Evolutionary conservation across 2,113 vertebrate genomes (phyloP), one percentile per base, ranked within the genome.

Genomic region (Lophura nycthemera): DNA sequence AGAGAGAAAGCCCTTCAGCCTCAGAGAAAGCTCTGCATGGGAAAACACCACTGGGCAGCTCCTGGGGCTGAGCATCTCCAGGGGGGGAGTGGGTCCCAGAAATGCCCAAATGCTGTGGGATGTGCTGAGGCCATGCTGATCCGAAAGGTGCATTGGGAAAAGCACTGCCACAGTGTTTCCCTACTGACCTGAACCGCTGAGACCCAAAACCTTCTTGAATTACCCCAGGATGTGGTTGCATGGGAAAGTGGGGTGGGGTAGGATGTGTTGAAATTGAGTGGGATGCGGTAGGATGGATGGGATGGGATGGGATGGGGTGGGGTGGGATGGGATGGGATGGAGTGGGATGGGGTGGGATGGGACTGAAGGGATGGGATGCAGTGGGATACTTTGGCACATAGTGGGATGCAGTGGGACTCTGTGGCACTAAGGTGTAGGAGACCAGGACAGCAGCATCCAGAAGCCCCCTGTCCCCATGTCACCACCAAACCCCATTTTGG

Each of bases 81-180:
- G 10, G 27, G 25, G 25, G 38, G 36, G 4, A 11, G 0, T 3
- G 0, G 12, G n/a, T 73, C 15, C 69, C 76, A 40, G 15, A 19
- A 60, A 18, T 4, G 25, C 17, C 34, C 45, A 0, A 0, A 21
- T 27, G 27, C 8, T 1, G 0, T 65, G 56, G 45, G 65, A 54
- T 0, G 0, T 19, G 6, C 36, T 2, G 0, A 32, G 21, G 21
- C 24, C 6, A 0, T 0, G 1, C 22, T 15, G n/a, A 60, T 30
- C 77, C 93, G 76, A 2, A 8, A 71, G 86, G 54, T 2, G 5
- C 0, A 0, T 0, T 0, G 43, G 63, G 40, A 5, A 13, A 19
- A 16, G 67, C 3, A 2, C 40, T 50, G 9, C 27, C 24, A 4
- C 1, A 1, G 2, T 14, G 45, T 25, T 64, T 40, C 16, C 11